These are phyloP conservation scores for Bambusicola thoracicus DNA, from an alignment of 2,113 vertebrate species.

Conservation along the genomic window DNA sequence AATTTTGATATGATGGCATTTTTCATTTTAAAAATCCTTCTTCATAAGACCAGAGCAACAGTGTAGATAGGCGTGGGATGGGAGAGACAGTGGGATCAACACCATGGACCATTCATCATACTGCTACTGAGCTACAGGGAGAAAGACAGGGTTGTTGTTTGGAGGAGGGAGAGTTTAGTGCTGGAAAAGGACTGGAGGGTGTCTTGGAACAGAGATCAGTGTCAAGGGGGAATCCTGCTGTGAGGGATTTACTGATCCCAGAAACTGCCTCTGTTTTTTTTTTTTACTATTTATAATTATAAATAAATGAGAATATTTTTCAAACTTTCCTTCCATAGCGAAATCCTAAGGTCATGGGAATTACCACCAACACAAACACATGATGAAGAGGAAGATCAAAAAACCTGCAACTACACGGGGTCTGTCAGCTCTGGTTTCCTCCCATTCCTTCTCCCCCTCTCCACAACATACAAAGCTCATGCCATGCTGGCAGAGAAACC, in stretches of 20 bases:
- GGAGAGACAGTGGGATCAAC: background rate
- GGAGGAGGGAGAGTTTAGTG: background rate
- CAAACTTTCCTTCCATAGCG: constrained; percentile 21
- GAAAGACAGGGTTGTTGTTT: background rate
- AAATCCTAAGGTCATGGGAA: constrained; percentile 36
- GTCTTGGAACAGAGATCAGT: background rate
- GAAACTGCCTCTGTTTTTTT: constrained; percentile 44
- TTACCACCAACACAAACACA: background rate
- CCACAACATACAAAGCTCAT: background rate
- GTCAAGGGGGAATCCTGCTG: constrained; percentile 43
- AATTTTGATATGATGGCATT: background rate
- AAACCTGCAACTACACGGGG: background rate
- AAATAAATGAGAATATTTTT: background rate
- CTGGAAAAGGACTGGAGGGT: background rate
- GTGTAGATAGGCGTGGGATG: background rate
- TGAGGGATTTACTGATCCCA: constrained; percentile 2
- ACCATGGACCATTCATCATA: background rate
- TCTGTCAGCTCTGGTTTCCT: rapidly evolving
- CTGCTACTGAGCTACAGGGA: background rate
- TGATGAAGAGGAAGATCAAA: background rate
- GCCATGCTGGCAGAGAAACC: background rate
- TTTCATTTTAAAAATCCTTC: background rate
- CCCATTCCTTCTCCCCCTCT: background rate
- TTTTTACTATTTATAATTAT: constrained; percentile 41
- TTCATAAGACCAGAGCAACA: background rate